Base-by-base conservation (phyloP, 2,888 invertebrate species). In the Drosophila neonasuta region DNA sequence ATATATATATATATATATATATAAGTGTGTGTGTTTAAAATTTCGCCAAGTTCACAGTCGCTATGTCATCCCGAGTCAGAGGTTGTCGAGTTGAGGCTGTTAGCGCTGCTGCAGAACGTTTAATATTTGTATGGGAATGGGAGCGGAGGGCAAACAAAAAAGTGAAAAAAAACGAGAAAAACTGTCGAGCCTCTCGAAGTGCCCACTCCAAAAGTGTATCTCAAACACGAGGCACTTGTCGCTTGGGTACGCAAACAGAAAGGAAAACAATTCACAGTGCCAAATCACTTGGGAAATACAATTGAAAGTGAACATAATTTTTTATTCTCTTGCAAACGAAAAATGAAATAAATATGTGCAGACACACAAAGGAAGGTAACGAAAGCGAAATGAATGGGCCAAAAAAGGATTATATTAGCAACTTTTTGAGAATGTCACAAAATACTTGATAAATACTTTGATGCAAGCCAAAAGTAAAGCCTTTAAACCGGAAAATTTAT, bases 281-380 rank as follows among this genome's bases (percentile, higher is more conserved):
- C 45, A 34, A 57, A 49, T n/a, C 56, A 48, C 7, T 30, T 13
- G 48, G 46, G 62, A 64, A 68, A 69, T 55, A 8, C 52, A 45
- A 51, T 15, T 46, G 13, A 42, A 57, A 51, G 34, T 8, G 24
- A 69, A 42, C 17, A 49, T 32, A 24, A 64, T 24, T 29, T 50
- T 50, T 50, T 45, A 44, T 41, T 44, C n/a, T 30, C 7, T 34
- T 34, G 4, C 9, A 34, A 13, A 15, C n/a, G 32, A 34, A 45
- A 56, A 49, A 34, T 55, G 20, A 45, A 60, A 55, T 13, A 67
- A 55, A 45, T 45, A 42, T 34, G n/a, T 13, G 9, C 24, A 24
- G 24, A 24, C 24, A 24, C 24, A 24, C 24, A n/a, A 34, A 45
- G 30, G 30, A 17, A 32, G 29, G 41, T 15, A 17, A 15, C 36